Conservation (phyloP, 1,140 invertebrate genomes). For the Scaptomyza pallida region DNA sequence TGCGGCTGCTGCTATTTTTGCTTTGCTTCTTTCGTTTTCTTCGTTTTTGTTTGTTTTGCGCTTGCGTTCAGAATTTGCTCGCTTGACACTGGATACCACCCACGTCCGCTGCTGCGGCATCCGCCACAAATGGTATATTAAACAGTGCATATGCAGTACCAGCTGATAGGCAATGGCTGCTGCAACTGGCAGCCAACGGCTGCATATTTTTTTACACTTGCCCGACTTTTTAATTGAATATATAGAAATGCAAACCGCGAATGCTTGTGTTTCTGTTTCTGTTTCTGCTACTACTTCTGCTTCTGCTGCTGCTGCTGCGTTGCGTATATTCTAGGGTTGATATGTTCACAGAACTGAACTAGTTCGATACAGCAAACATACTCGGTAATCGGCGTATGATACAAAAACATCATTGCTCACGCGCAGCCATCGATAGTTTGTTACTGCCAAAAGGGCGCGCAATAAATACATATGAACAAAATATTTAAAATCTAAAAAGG, state of each 20-base stretch:
- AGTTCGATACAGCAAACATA: background rate
- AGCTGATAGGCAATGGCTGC: conserved; percentile 29
- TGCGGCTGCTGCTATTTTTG: conserved; percentile 15
- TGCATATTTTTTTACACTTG: conserved; percentile 43
- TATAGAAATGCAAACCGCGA: conserved; percentile 29
- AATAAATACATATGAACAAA: background rate
- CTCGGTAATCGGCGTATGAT: background rate
- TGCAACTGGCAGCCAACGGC: conserved; percentile 43
- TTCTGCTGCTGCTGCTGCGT: conserved; percentile 36
- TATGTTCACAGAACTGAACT: conserved; percentile 2
- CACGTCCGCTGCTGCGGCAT: conserved; percentile 25
- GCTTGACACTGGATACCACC: conserved; percentile 42
- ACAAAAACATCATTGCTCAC: background rate
- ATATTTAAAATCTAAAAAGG: too few relatives aligned
- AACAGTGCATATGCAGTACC: conserved; percentile 13
- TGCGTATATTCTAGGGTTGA: conserved; percentile 20
- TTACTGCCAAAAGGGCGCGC: background rate
- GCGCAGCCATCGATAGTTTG: background rate
- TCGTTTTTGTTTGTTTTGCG: conserved; percentile 34
- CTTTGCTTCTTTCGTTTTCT: conserved; percentile 26
- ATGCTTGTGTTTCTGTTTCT: conserved; percentile 16
- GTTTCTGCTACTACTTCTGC: conserved; percentile 3
- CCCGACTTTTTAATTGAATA: conserved; percentile 52
- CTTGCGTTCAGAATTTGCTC: conserved; percentile 47
- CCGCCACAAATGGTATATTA: conserved; percentile 5